Evolutionary conservation across 2,113 vertebrate genomes (phyloP), one percentile per base, ranked within the genome.

Genomic region (Hystrix cristata): DNA sequence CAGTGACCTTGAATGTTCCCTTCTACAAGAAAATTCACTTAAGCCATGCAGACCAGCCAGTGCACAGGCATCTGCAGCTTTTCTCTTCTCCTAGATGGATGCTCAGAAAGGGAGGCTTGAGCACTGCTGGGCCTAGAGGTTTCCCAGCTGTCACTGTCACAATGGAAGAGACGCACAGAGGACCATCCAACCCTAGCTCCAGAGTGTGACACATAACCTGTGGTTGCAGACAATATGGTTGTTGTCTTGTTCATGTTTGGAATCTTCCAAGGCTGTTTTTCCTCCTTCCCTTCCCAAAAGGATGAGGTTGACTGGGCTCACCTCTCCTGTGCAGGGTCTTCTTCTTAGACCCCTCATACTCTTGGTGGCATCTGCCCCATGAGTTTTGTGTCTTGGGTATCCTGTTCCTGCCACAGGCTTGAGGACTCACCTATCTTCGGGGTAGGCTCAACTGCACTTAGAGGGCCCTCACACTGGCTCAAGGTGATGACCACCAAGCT

Each of bases 1-100:
- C 25, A 34, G 18, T 25, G 0, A 38, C 7, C 23, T 72, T 12
- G 12, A 6, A 3, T 1, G 0, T 29, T 64, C 5, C 15, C 6
- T 8, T 11, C 6, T 83, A 93, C 4, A 12, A 16, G 62, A 85
- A 51, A 48, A 13, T n/a, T 21, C 3, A 0, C 27, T 21, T n/a
- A 57, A 13, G 31, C 2, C 76, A 64, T 2, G 43, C 11, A 27
- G 6, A 13, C 16, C 74, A 60, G 60, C 29, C 38, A 15, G 84
- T 12, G 25, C 6, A 27, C 18, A 48, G 90, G 29, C 3, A 18
- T 27, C n/a, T 51, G 34, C 1, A 64, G 23, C 3, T 4, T 21
- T 4, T 21, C 11, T 34, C 18, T 53, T 59, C 38, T 81, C 38
- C 4, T 0, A 34, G 27, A 48, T 5, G 21, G 10, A 31, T 7